Percentiles rank a stretch among this genome's conserved stretches.
Conservation (phyloP, 2,888 invertebrate species). For the Chrysina gloriosa region DNA sequence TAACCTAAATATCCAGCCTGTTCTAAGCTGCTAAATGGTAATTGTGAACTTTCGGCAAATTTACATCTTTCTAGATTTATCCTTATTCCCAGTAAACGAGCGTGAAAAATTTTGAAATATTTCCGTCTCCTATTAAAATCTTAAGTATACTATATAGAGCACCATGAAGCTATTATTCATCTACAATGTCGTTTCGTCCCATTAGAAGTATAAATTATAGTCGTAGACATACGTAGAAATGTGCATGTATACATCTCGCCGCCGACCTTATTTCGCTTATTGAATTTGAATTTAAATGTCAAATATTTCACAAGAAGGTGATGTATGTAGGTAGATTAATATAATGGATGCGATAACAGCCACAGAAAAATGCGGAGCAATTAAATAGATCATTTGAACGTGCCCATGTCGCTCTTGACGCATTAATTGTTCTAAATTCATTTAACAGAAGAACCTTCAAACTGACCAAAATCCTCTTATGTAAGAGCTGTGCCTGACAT, state of each 20-base stretch:
- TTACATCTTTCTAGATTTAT: too few species aligned
- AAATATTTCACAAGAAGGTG: background rate
- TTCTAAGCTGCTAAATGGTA: background rate
- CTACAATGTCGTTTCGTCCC: too few species aligned
- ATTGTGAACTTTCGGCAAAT: background rate
- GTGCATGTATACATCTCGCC: background rate
- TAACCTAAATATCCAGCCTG: background rate
- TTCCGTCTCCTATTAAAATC: background rate
- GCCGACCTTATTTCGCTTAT: background rate
- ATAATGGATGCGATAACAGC: background rate
- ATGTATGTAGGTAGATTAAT: background rate
- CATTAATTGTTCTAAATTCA: background rate
- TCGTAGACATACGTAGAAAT: too few species aligned
- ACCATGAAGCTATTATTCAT: too few species aligned
- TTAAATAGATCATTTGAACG: background rate
- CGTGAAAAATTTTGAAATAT: background rate
- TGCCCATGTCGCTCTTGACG: background rate
- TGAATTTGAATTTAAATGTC: background rate
- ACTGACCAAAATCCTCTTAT: conserved; percentile 21
- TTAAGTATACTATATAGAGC: too few species aligned
- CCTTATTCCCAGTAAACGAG: too few species aligned
- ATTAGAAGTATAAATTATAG: too few species aligned
- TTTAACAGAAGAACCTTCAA: conserved; percentile 19
- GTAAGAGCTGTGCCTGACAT: conserved; percentile 23
- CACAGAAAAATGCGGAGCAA: conserved; percentile 5